Percentiles rank a stretch among this genome's conserved stretches.
phyloP scores from a whole-genome alignment of 2,113 vertebrate species.

The Gasterosteus nipponicus region DNA sequence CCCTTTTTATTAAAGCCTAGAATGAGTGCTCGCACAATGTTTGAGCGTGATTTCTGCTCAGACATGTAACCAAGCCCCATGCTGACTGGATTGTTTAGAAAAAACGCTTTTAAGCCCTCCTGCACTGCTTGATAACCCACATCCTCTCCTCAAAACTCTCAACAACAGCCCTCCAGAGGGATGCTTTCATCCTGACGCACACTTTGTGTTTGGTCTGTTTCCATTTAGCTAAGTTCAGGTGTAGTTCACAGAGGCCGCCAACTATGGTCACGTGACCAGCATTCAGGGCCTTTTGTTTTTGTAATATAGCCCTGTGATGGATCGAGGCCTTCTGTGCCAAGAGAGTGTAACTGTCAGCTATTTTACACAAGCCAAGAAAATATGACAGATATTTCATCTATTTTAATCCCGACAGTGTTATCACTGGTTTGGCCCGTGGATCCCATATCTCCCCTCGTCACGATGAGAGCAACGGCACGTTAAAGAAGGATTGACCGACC shows the following conservation, averaged over 20 bases:
- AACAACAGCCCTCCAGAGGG: slow-evolving; percentile 69
- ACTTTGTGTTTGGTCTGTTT: slow-evolving; percentile 80
- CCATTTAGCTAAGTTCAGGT: slow-evolving; percentile 82
- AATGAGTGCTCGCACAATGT: slow-evolving; percentile 1
- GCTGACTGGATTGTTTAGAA: slow-evolving; percentile 56
- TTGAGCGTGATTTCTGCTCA: slow-evolving; percentile 34
- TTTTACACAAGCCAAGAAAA: slow-evolving; percentile 49
- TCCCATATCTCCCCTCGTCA: slow-evolving; percentile 62
- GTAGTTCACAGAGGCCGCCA: slow-evolving; percentile 76
- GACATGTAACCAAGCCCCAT: slow-evolving; percentile 37
- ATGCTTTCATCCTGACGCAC: slow-evolving; percentile 80
- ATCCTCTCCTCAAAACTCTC: slow-evolving; percentile 66
- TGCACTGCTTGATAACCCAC: slow-evolving; percentile 59
- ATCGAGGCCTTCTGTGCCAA: slow-evolving; percentile 50
- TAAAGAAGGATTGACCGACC: slow-evolving; percentile 46
- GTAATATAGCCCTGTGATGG: slow-evolving; percentile 61
- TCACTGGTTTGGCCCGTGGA: slow-evolving; percentile 49
- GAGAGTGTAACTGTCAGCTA: slow-evolving; percentile 30
- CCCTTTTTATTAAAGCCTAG: slow-evolving; percentile 13
- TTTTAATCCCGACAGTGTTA: slow-evolving; percentile 56
- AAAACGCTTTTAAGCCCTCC: slow-evolving; percentile 52
- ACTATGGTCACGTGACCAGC: slow-evolving; percentile 67
- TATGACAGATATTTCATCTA: slow-evolving; percentile 38
- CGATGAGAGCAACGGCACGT: slow-evolving; percentile 35
- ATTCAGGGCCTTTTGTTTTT: slow-evolving; percentile 50